phyloP scores from a whole-genome alignment of 2,797 vertebrate genomes.

The Micrastur ruficollis region DNA sequence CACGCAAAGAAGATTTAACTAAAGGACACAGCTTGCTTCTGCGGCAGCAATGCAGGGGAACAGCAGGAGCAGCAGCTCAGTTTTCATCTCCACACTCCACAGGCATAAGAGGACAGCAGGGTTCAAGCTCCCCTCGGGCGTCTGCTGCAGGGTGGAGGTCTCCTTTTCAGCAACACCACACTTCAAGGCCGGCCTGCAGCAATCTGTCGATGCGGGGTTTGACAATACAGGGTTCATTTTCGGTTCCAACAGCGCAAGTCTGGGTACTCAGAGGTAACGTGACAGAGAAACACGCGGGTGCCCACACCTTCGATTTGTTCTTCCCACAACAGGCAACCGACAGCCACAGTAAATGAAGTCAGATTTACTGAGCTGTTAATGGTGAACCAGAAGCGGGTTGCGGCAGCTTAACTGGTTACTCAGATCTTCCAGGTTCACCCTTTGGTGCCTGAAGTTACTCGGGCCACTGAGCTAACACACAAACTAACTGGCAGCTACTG shows the following conservation, averaged over 20 bases:
- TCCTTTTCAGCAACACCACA: accelerated
- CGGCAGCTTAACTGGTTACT: background rate
- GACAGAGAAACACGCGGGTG: background rate
- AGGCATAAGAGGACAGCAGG: background rate
- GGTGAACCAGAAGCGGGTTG: background rate
- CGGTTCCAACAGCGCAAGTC: background rate
- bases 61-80: accelerated
- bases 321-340: background rate
- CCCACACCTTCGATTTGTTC: background rate
- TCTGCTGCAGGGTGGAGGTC: accelerated
- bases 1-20: background rate
- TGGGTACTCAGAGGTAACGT: background rate
- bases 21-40: accelerated
- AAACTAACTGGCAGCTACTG: background rate
- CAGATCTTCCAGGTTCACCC: background rate
- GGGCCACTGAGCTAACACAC: no score
- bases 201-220: accelerated
- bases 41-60: accelerated
- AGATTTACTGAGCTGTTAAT: background rate
- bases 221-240: accelerated
- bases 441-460: background rate
- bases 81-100: background rate
- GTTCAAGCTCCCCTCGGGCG: background rate
- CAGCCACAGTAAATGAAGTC: background rate
- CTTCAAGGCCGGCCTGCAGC: accelerated